Base-by-base conservation (phyloP, 2,888 invertebrate genomes). In the Polia nebulosa region DNA sequence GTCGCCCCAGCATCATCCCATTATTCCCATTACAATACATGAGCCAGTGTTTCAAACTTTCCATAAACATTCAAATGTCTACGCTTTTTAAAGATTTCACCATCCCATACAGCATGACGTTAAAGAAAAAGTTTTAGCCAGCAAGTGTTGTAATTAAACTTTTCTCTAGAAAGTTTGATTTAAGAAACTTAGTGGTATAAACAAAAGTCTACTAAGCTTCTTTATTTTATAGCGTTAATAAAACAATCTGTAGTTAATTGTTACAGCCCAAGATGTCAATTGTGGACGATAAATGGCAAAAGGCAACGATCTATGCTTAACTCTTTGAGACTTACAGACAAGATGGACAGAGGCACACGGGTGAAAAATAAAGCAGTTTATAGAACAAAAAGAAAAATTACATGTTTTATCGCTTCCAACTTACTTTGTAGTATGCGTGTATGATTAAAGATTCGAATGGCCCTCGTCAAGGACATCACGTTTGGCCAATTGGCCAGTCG, bases 11-110 rank as follows among this genome's bases (percentile, higher is more conserved):
- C 87, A 90, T 93, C 92, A 90, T 90, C 84, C 88, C 88, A 91
- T 90, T 90, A 89, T 85, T 90, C 84, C 88, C 88, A 91, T 90
- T 90, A 89, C 86, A 90, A 90, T 91, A 87, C 88, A 87, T 75
- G 84, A 85, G 77, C 76, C 78, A 82, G 79, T 78, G 69, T 83
- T 72, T 60, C 34, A 56, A 64, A 60, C 45, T 80, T 69, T 60
- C 36, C 32, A 56, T 69, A 15, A 45, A 76, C 52, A 57, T 56
- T 69, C 32, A 51, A 68, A 75, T n/a, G 20, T 36, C 32, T 51
- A 34, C 13, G 20, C 32, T 29, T 45, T 56, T 49, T 39, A 25
- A 39, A 45, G 36, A 36, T 55, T 58, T 45, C 41, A 57, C 55
- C 53, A 78, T 36, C 3, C 8, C 15, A 0, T 66, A 11, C 0